phyloP scores from a whole-genome alignment of 2,113 vertebrate species.

The Mionectes macconnelli region DNA sequence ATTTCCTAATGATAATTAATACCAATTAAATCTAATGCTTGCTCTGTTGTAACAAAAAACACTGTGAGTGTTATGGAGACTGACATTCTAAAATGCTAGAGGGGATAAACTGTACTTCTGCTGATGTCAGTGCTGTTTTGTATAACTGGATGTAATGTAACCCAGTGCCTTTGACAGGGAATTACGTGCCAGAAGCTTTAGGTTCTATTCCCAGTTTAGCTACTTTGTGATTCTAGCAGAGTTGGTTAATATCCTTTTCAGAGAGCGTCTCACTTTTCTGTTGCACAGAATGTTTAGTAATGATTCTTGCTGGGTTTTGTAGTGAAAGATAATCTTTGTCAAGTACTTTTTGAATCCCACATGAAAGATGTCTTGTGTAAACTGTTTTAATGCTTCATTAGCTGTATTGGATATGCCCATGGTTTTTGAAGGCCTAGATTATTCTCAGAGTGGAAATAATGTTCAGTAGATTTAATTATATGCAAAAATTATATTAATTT shows the following conservation, averaged over 20 bases:
- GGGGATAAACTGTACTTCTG: slow-evolving; percentile 62
- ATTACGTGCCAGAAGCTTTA: slow-evolving; percentile 28
- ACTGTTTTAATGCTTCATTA: background rate
- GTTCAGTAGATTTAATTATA: background rate
- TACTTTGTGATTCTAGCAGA: background rate
- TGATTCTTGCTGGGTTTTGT: background rate
- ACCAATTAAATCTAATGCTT: slow-evolving; percentile 41
- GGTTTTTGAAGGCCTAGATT: background rate
- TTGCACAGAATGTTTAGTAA: background rate
- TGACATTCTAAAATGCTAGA: slow-evolving; percentile 49
- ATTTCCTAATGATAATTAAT: slow-evolving; percentile 58
- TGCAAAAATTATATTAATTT: background rate
- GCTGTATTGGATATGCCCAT: background rate
- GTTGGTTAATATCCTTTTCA: background rate
- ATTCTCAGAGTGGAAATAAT: background rate
- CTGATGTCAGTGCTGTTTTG: slow-evolving; percentile 52
- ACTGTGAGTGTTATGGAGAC: slow-evolving; percentile 30
- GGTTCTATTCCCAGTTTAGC: slow-evolving; percentile 23
- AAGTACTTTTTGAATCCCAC: background rate
- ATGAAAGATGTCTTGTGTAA: background rate
- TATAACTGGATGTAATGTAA: slow-evolving; percentile 8
- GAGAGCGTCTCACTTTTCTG: background rate
- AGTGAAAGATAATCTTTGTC: background rate
- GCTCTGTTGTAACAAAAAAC: slow-evolving; percentile 38
- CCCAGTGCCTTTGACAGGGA: background rate